Evolutionary conservation across 2,888 invertebrate species (phyloP), one percentile per base, ranked within the genome.

Genomic region (Nemurella pictetii): DNA sequence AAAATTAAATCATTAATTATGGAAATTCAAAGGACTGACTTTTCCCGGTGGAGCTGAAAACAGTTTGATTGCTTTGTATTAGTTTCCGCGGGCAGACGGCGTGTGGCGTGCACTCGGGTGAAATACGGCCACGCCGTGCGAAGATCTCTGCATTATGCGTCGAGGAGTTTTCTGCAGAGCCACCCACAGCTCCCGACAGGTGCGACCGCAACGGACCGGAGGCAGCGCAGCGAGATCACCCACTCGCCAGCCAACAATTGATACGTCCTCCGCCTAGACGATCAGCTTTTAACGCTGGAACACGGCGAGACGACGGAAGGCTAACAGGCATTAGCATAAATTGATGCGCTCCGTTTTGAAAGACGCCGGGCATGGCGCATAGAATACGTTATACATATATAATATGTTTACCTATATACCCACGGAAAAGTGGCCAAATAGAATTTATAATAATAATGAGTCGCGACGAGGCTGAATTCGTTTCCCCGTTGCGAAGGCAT

Each of bases 1-100:
- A 86, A 86, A 85, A 86, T 86, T 86, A 86, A 86, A 86, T 86
- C 86, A 86, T 86, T 85, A 86, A 86, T 86, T 86, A 86, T 86
- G 86, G 82, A 86, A 84, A 84, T 85, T 86, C 85, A 86, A 84
- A 86, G 75, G 78, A 83, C 55, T 30, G 80, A 80, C 77, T 75
- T 83, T 77, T 30, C 36, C 29, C n/a, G 25, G 26, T 3, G 74
- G 78, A 75, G 20, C 28, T 75, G 28, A 1, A 55, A 7, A 55
- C 55, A 55, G 55, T 55, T 55, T 55, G 55, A 55, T 55, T 55
- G 55, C 81, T 36, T 81, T 81, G 36, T 81, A 36, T 81, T 32
- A 81, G 32, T 81, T 32, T 81, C 12, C 81, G 81, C 36, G 29
- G 81, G 77, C 25, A 4, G 77, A 29, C 81, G 81, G 81, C 78